Base-by-base conservation (phyloP, 53 echinoderm and acorn worm genomes). In the Holothuria leucospilota region DNA sequence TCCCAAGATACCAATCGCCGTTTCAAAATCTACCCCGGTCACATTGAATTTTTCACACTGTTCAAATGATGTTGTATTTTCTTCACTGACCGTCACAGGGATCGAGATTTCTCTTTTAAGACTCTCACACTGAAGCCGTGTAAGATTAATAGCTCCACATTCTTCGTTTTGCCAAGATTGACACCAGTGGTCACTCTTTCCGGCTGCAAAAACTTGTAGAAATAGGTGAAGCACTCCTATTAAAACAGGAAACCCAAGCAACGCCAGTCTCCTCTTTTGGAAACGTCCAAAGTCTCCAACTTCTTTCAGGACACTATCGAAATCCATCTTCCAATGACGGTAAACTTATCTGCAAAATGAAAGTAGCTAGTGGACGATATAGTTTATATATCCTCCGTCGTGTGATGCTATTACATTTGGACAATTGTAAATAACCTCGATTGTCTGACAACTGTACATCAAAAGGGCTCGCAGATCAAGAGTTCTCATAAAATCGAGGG, bases 151-250 rank as follows among this genome's bases (percentile, higher is more conserved):
- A 34, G 29, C 20, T 20, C 6, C 25, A 28, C 80, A 59, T 20
- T 80, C 61, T 38, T 62, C 80, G 61, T 62, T 61, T 18, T 28
- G 25, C 60, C 80, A 80, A 8, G 80, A 28, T 20, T 29, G 24
- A 39, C 80, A 80, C 80, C 80, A 80, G 34, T 80, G 62, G 8
- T 80, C 62, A 29, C 80, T 80, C 62, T 80, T 29, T 15, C 80
- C 80, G 6, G 80, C 80, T 13, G 61, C 23, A 34, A 80, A 80
- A 18, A 80, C 80, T 62, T 80, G 80, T 34, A 80, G 28, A 24
- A 56, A 80, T 20, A 80, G 30, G 39, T 80, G 80, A 14, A 52
- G n/a, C 5, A 27, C 56, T 25, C 59, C 39, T 13, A 38, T 38
- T 4, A 80, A 9, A 1, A 30, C 20, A 58, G 38, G 38, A 20